phyloP scores from a whole-genome alignment of 2,797 vertebrate species.

The Sebastes trivittatus region DNA sequence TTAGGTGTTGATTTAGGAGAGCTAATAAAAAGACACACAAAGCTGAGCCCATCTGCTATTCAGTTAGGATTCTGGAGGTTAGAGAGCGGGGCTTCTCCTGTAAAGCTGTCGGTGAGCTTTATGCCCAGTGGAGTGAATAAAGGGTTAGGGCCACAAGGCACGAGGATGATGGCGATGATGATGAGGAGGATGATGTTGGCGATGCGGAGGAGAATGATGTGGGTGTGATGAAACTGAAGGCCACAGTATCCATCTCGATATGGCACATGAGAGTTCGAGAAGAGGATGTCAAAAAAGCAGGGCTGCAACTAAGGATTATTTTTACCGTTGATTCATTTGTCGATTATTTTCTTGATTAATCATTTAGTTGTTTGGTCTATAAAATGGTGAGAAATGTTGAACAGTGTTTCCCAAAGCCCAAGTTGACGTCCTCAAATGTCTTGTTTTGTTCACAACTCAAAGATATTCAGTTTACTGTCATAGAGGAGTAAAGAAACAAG shows the following conservation, averaged over 20 bases:
- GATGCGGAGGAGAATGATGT: slow-evolving; percentile 41
- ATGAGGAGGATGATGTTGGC: slow-evolving; percentile 50
- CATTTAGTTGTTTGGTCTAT: too few species aligned
- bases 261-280: not conserved
- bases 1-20: slow-evolving; percentile 83
- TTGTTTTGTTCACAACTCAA: too few species aligned
- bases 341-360: too few species aligned
- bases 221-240: slow-evolving; percentile 49
- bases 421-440: too few species aligned
- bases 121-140: slow-evolving; percentile 64
- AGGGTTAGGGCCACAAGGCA: slow-evolving; percentile 71
- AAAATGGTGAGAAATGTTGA: too few species aligned
- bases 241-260: slow-evolving; percentile 38
- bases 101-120: slow-evolving; percentile 78
- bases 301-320: too few species aligned
- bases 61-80: slow-evolving; percentile 79
- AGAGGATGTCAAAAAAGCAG: not conserved
- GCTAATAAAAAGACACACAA: slow-evolving; percentile 81
- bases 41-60: slow-evolving; percentile 78
- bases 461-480: too few species aligned
- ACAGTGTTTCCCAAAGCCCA: too few species aligned
- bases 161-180: slow-evolving; percentile 59
- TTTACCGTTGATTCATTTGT: too few species aligned
- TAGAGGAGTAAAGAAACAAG: too few species aligned
- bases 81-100: slow-evolving; percentile 70